Conservation (phyloP, 2,797 vertebrate genomes). For the Neostethus bicornis region DNA sequence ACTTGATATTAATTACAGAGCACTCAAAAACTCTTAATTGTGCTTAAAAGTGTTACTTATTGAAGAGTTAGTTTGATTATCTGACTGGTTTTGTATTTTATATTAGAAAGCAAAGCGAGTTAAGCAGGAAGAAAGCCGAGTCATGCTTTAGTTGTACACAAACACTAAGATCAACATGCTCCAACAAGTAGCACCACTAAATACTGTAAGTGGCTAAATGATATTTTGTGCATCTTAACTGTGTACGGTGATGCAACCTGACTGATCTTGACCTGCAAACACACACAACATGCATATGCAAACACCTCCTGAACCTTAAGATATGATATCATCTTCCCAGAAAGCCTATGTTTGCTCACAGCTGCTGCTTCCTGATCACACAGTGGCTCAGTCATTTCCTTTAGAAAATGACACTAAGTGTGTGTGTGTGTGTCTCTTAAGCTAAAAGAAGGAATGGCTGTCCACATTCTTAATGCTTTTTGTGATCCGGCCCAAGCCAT, state of each 20-base stretch:
- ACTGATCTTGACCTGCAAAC: slow-evolving; percentile 21
- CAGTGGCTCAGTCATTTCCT: not conserved
- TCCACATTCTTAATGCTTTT: too few relatives aligned
- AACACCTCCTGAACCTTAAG: slow-evolving; percentile 31
- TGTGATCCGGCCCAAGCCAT: not conserved
- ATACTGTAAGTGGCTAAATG: not conserved
- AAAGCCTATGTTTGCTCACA: not conserved
- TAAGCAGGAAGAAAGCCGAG: slow-evolving; percentile 35
- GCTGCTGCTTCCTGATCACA: not conserved
- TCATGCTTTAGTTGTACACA: slow-evolving; percentile 59
- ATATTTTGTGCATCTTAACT: not conserved
- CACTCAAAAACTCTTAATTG: slow-evolving; percentile 4
- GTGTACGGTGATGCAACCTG: slow-evolving; percentile 30
- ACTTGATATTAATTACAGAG: slow-evolving; percentile 1
- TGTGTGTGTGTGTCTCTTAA: too few relatives aligned
- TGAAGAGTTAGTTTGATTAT: slow-evolving; percentile 32
- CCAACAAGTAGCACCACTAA: slow-evolving; percentile 63
- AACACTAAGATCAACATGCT: slow-evolving; percentile 58
- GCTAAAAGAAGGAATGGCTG: too few relatives aligned
- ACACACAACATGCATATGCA: slow-evolving; percentile 8
- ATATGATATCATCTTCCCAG: slow-evolving; percentile 20
- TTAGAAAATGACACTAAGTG: not conserved
- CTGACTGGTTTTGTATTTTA: slow-evolving; percentile 10
- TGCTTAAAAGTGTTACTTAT: not conserved
- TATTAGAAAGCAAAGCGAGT: slow-evolving; percentile 25